phyloP scores from a whole-genome alignment of 2,113 vertebrate genomes.

The Athene noctua region DNA sequence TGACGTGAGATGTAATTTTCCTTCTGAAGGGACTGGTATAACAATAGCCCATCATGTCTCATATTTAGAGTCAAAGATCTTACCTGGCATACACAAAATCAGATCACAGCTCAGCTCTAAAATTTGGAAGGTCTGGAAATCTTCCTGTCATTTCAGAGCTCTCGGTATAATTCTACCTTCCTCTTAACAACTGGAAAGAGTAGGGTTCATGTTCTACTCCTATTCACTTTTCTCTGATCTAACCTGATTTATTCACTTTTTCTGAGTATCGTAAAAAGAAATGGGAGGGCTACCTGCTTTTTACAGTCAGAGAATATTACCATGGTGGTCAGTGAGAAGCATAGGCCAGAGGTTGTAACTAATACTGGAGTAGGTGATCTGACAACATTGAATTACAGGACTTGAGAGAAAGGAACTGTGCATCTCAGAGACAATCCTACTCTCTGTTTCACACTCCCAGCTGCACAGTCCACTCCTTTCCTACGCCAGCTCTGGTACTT shows the following conservation, averaged over 20 bases:
- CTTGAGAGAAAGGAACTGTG: neutral
- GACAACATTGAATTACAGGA: neutral
- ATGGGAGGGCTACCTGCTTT: neutral
- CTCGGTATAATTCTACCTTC: neutral
- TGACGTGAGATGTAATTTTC: neutral
- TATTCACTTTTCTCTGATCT: neutral
- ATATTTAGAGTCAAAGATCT: neutral
- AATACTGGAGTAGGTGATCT: neutral
- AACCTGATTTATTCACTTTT: neutral
- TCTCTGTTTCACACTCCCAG: neutral
- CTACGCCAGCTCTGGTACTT: neutral
- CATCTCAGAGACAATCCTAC: neutral
- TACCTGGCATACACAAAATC: neutral
- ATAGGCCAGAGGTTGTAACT: neutral
- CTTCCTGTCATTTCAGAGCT: neutral
- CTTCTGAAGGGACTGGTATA: slow-evolving; percentile 35
- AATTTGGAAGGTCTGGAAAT: neutral
- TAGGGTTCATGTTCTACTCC: neutral
- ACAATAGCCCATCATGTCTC: neutral
- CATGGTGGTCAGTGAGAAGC: neutral
- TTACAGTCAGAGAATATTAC: neutral
- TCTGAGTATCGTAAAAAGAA: neutral
- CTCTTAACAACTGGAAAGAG: neutral
- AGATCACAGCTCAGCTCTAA: neutral
- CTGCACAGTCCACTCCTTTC: neutral